These are phyloP conservation scores for Marisa cornuarietis DNA, from an alignment of 1,140 invertebrate species.

Conservation along the genomic window DNA sequence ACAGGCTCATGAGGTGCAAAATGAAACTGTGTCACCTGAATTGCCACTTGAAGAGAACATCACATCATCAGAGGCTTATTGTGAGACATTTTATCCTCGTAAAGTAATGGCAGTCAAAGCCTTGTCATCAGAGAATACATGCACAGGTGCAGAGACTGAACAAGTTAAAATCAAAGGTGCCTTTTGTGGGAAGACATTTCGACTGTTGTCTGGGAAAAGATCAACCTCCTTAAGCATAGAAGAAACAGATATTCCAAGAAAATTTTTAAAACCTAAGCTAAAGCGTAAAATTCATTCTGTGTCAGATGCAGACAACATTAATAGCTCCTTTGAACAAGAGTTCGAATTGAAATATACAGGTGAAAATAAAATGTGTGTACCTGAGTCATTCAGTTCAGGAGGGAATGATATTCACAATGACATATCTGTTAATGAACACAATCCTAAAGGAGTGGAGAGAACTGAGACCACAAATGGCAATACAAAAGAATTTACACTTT, in stretches of 20 bases:
- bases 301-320: neutral
- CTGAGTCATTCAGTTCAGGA: no score
- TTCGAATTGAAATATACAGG: neutral
- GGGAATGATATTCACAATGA: no score
- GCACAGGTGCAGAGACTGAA: neutral
- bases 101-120: neutral
- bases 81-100: neutral
- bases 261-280: slow-evolving; percentile 1
- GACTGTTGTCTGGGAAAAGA: slow-evolving; percentile 14
- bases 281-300: neutral
- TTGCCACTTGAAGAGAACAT: neutral
- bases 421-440: no score
- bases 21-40: no score
- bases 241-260: neutral
- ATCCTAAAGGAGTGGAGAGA: no score
- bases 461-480: no score
- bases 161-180: slow-evolving; percentile 3
- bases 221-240: neutral
- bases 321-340: neutral
- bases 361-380: no score
- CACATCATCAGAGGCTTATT: neutral
- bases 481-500: no score
- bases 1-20: no score
- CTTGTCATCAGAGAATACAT: neutral
- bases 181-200: slow-evolving; percentile 13